Base-by-base conservation (phyloP, 2,113 vertebrate species). In the Syngnathoides biaculeatus region DNA sequence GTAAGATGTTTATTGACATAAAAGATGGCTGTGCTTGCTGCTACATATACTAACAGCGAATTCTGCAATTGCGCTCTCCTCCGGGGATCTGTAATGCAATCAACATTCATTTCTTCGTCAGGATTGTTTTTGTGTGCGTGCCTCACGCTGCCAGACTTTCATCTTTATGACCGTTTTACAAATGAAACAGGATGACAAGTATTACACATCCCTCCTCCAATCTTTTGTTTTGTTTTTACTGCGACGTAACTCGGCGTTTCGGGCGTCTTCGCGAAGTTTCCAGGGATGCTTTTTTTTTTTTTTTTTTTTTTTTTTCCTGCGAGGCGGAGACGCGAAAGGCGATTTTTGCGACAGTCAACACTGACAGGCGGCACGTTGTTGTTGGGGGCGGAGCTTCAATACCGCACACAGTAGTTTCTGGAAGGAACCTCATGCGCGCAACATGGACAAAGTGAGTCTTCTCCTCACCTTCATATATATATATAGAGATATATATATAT, bases 371-470 rank as follows among this genome's bases (percentile, higher is more conserved):
- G 22, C 45, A 17, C 30, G 30, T 35, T 8, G 22, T 8, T 43
- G 40, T 43, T 19, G 75, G 50, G 84, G 92, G 90, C 78, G 89
- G 90, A 40, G 87, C 84, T 64, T n/a, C n/a, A 62, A 3, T 66
- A 64, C 40, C 66, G 70, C 83, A 66, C 83, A 68, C 81, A 86
- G 91, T 92, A 91, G 89, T 84, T 93, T 92, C 92, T 93, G 80
- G 88, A 90, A 90, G 88, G 90, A 92, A 89, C 90, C 91, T 91
- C 91, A 91, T 93, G 90, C 87, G 81, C 79, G 74, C 81, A 88
- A 72, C 84, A 93, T 93, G 92, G 92, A 92, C 81, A 93, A 92
- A 87, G 92, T 93, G 78, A 92, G 92, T 90, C 66, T 55, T 59
- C 58, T 53, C 30, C 26, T 67, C 72, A 64, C 68, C 6, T 38